phyloP scores from a whole-genome alignment of 2,888 invertebrate species.

The Cheilosia impressa region DNA sequence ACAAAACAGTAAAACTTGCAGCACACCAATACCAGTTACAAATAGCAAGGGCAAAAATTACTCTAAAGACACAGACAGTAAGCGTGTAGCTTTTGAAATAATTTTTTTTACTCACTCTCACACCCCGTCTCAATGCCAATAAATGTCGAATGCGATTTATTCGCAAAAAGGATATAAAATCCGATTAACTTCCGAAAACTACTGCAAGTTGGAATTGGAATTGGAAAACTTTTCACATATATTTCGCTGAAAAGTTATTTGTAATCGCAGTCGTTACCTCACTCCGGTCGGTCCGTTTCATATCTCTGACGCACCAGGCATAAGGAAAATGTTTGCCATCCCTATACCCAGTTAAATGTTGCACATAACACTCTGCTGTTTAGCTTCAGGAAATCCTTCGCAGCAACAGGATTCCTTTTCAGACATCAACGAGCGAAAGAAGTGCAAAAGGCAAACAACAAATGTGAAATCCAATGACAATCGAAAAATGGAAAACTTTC shows the following conservation, averaged over 20 bases:
- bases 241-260: constrained; percentile 74
- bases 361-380: constrained; percentile 19
- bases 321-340: constrained; percentile 17
- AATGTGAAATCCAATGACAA: constrained; percentile 72
- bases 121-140: constrained; percentile 61
- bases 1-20: no score
- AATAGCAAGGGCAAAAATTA: not conserved
- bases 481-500: constrained; percentile 55
- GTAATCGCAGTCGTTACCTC: constrained; percentile 52
- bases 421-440: constrained; percentile 22
- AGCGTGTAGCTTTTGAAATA: constrained; percentile 57
- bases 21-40: not conserved
- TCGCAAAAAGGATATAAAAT: constrained; percentile 69
- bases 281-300: not conserved
- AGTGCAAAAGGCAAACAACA: constrained; percentile 63
- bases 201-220: constrained; percentile 74
- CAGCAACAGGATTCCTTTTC: constrained; percentile 63
- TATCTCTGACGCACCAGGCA: constrained; percentile 19
- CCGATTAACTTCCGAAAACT: constrained; percentile 75
- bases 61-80: not conserved
- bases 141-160: constrained; percentile 73
- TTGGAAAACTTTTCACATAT: constrained; percentile 75
- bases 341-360: not conserved
- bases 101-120: constrained; percentile 64
- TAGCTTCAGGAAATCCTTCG: constrained; percentile 42